Conservation (phyloP, 1,140 invertebrate genomes). For the Trichoplusia ni region DNA sequence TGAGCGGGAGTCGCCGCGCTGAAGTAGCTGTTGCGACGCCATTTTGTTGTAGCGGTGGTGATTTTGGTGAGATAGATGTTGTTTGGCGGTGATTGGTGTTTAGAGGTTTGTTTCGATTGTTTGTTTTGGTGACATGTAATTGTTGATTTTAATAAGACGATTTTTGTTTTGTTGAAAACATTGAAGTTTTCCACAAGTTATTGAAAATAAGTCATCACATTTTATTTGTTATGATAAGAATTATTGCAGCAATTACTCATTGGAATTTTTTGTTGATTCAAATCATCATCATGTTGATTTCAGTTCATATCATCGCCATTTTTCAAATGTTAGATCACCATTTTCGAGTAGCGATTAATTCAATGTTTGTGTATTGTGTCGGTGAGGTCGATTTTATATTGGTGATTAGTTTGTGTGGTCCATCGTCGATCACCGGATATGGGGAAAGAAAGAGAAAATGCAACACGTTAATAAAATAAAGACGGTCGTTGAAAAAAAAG, state of each 20-base stretch:
- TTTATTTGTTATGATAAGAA: too few species aligned
- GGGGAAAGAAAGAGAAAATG: slow-evolving; percentile 77
- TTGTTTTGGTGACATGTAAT: background rate
- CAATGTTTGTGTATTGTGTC: background rate
- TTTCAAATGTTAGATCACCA: too few species aligned
- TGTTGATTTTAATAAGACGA: too few species aligned
- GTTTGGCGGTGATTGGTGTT: background rate
- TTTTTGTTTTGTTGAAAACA: too few species aligned
- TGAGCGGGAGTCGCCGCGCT: slow-evolving; percentile 78
- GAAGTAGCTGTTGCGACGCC: slow-evolving; percentile 62
- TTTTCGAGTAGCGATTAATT: background rate
- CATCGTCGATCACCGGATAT: slow-evolving; percentile 45
- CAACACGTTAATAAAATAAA: slow-evolving; percentile 64
- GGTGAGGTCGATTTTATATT: background rate
- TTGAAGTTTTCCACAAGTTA: too few species aligned
- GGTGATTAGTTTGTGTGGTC: slow-evolving; percentile 32
- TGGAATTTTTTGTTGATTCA: too few species aligned
- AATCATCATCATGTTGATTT: too few species aligned
- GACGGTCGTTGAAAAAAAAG: slow-evolving; percentile 69
- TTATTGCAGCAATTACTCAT: too few species aligned
- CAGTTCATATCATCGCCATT: too few species aligned
- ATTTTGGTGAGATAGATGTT: background rate
- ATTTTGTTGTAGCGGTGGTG: slow-evolving; percentile 1
- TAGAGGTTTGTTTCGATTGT: background rate
- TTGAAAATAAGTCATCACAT: too few species aligned